A percentile compares a stretch with the other conserved stretches of the same genome.
These are phyloP conservation scores for Diplodus sargus DNA, from an alignment of 2,797 vertebrate species.

Conservation along the genomic window DNA sequence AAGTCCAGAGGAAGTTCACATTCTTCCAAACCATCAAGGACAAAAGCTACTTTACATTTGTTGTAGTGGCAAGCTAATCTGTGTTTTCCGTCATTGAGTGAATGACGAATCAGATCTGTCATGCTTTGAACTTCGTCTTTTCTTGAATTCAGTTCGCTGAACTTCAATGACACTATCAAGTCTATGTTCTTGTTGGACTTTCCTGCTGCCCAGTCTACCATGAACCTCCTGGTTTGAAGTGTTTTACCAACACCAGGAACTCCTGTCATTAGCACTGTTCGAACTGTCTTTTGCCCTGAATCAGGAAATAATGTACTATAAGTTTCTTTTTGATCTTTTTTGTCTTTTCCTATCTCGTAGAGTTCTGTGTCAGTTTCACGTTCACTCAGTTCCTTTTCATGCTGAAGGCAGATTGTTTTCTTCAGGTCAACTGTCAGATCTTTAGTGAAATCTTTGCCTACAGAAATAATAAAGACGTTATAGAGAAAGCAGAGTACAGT, in stretches of 20 bases:
- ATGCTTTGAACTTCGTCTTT: no score
- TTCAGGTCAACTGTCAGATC: no score
- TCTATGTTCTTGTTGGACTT: neutral
- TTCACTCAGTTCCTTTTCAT: no score
- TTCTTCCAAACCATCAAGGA: slow-evolving; percentile 76
- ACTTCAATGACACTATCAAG: slow-evolving; percentile 43
- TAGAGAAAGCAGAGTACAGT: no score
- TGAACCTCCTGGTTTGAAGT: slow-evolving; percentile 43
- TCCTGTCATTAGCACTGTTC: slow-evolving; percentile 62
- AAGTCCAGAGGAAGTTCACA: slow-evolving; percentile 68
- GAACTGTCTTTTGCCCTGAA: neutral
- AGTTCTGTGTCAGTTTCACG: no score
- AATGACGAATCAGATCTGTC: neutral
- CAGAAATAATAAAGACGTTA: no score
- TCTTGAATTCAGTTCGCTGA: slow-evolving; percentile 57
- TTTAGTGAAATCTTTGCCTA: no score
- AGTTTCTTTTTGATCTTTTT: no score
- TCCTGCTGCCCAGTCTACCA: slow-evolving; percentile 29
- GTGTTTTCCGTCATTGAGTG: neutral
- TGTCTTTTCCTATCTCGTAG: no score
- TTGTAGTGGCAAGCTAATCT: neutral
- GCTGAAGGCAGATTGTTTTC: no score
- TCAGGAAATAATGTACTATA: no score
- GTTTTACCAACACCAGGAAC: slow-evolving; percentile 68
- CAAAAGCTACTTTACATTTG: slow-evolving; percentile 52